Evolutionary conservation across 2,113 vertebrate genomes (phyloP).

Genomic region (Rhinolophus ferrumequinum): DNA sequence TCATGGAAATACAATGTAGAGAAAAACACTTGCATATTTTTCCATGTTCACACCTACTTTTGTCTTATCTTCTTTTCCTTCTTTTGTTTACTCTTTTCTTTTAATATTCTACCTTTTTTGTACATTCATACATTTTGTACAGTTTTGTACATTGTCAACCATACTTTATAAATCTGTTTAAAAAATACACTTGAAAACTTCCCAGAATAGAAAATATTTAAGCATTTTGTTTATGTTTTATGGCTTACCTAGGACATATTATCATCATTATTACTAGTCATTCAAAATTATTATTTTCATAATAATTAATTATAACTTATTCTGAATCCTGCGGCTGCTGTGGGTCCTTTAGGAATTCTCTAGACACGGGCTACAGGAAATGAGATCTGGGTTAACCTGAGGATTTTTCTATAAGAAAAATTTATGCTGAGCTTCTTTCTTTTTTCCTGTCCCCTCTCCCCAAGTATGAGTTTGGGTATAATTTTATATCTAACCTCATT

Average conservation of each 20-base stretch:
- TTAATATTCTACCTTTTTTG: not conserved
- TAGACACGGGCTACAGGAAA: not conserved
- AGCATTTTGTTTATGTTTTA: not conserved
- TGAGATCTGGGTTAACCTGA: not conserved
- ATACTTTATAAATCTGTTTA: not conserved
- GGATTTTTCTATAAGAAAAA: not conserved
- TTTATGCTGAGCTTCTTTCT: not conserved
- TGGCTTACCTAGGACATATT: not conserved
- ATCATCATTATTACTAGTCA: not conserved
- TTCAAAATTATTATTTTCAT: not conserved
- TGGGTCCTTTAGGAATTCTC: not conserved
- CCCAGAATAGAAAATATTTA: not conserved
- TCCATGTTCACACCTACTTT: not conserved
- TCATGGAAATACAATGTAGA: not conserved
- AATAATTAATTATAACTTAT: not conserved
- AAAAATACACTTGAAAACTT: not conserved
- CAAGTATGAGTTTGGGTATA: not conserved
- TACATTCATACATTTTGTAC: not conserved
- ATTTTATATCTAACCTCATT: not conserved
- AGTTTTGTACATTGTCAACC: not conserved
- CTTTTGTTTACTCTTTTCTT: not conserved
- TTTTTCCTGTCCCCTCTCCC: not conserved
- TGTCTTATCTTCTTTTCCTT: not conserved
- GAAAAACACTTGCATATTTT: not conserved
- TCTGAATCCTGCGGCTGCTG: not conserved